phyloP scores from a whole-genome alignment of 2,888 invertebrate species.

The Parnassius glacialis region DNA sequence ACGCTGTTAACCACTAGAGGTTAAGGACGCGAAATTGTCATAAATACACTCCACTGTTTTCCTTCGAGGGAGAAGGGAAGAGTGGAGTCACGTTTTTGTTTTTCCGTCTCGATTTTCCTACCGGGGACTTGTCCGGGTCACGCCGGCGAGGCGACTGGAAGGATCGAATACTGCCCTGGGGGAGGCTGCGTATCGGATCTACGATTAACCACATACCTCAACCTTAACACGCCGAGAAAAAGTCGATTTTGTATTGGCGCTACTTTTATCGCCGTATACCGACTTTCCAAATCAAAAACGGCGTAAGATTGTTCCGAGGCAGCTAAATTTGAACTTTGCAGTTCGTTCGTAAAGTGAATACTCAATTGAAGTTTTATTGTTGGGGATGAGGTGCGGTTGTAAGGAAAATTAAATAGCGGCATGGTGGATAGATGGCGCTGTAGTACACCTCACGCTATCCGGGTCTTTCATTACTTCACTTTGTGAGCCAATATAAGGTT shows the following conservation, averaged over 20 bases:
- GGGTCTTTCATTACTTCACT: constrained; percentile 55
- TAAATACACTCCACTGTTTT: constrained; percentile 51
- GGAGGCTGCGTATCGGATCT: constrained; percentile 75
- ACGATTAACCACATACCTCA: constrained; percentile 36
- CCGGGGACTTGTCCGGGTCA: constrained; percentile 67
- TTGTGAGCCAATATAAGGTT: constrained; percentile 45
- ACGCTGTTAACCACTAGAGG: constrained; percentile 69
- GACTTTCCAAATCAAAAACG: constrained; percentile 15
- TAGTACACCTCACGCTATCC: constrained; percentile 51
- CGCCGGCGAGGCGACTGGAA: constrained; percentile 76
- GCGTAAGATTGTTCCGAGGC: background rate
- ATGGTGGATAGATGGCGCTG: constrained; percentile 63
- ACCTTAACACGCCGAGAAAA: constrained; percentile 41
- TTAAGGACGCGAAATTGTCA: constrained; percentile 69
- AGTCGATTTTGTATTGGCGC: constrained; percentile 41
- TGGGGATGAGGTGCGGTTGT: constrained; percentile 66
- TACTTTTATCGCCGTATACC: constrained; percentile 4
- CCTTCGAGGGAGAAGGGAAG: constrained; percentile 65
- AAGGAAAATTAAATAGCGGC: constrained; percentile 57
- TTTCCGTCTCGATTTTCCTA: constrained; percentile 43
- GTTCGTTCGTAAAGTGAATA: background rate
- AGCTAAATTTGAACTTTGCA: constrained; percentile 10
- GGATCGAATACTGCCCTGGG: constrained; percentile 77
- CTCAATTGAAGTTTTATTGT: constrained; percentile 8
- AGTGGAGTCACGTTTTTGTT: constrained; percentile 57